These are phyloP conservation scores for Marcusenius ussheri DNA, from an alignment of 2,113 vertebrate genomes.

Conservation along the genomic window DNA sequence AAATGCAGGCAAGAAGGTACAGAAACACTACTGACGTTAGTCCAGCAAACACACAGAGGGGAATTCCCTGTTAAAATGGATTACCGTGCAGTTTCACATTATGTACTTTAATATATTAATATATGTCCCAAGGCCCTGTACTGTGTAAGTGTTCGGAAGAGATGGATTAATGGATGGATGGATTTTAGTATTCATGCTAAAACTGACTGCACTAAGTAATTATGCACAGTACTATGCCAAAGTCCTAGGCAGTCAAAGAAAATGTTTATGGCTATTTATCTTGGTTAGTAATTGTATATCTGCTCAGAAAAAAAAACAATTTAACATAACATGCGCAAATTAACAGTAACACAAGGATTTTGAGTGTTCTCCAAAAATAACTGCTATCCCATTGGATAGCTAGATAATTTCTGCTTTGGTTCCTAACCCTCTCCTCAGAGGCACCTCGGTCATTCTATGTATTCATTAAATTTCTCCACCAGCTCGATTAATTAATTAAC, in stretches of 20 bases:
- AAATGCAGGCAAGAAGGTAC: background rate
- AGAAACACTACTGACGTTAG: background rate
- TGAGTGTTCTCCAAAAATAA: background rate
- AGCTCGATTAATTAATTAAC: background rate
- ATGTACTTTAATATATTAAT: background rate
- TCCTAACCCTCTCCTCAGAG: background rate
- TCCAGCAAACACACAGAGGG: background rate
- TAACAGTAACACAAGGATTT: background rate
- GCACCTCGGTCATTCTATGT: background rate
- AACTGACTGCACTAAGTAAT: background rate
- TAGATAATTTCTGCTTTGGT: background rate
- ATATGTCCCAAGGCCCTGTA: background rate
- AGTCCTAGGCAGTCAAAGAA: background rate
- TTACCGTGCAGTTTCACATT: background rate
- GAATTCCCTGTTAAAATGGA: background rate
- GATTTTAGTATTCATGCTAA: background rate
- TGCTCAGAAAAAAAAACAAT: background rate
- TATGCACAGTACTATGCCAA: background rate
- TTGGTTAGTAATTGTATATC: background rate
- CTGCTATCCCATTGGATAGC: background rate
- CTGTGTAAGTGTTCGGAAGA: background rate
- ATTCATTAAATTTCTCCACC: background rate
- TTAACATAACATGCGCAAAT: background rate
- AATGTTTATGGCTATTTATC: background rate
- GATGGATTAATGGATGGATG: background rate